These are phyloP conservation scores for Lasioglossum calceatum DNA, from an alignment of 2,888 invertebrate genomes.

Conservation along the genomic window DNA sequence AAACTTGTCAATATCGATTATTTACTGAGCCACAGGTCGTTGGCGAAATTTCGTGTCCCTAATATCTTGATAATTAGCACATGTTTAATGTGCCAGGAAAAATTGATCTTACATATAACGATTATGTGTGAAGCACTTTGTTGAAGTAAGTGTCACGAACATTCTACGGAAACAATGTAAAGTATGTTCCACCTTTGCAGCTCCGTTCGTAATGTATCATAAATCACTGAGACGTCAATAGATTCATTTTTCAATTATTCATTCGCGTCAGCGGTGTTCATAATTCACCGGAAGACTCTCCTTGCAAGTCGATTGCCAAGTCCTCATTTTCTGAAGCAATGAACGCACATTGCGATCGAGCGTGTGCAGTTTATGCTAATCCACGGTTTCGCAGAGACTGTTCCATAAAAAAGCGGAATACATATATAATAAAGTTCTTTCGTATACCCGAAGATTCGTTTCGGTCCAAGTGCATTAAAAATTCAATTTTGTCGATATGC, in stretches of 20 bases:
- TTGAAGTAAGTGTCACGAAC: not conserved
- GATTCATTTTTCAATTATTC: conserved; percentile 3
- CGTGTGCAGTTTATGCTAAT: not conserved
- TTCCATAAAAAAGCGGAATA: not conserved
- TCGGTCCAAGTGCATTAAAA: not conserved
- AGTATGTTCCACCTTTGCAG: not conserved
- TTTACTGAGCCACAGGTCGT: not conserved
- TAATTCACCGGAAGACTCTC: not conserved
- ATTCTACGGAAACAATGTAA: not conserved
- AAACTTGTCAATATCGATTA: not conserved
- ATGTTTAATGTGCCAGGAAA: too few species aligned
- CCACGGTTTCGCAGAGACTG: not conserved
- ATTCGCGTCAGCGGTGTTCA: not conserved
- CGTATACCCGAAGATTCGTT: not conserved
- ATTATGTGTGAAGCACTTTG: not conserved
- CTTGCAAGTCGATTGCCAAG: not conserved
- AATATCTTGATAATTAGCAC: too few species aligned
- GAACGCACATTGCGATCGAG: not conserved
- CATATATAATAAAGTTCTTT: not conserved
- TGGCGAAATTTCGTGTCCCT: not conserved
- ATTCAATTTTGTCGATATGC: not conserved
- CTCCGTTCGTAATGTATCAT: not conserved
- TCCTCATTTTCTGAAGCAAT: not conserved
- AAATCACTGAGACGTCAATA: not conserved
- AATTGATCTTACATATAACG: not conserved